These are phyloP conservation scores for Drosophila austrosaltans DNA, from an alignment of 2,888 invertebrate species.

Conservation along the genomic window DNA sequence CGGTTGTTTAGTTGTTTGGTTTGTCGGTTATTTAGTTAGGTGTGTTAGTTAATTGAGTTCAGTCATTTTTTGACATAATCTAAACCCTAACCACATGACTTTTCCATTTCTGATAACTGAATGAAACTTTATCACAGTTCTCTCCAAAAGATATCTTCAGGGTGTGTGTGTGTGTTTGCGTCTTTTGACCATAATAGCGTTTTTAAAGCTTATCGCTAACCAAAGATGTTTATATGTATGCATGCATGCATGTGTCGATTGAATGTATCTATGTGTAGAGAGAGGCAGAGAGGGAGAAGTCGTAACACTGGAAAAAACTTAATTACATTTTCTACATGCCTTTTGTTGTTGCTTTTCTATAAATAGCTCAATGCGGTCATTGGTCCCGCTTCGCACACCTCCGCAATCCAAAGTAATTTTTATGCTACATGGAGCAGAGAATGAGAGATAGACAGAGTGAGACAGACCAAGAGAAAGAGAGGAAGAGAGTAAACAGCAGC, in stretches of 20 bases:
- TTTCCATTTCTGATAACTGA: constrained; percentile 40
- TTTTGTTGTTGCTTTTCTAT: constrained; percentile 56
- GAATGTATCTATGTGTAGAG: constrained; percentile 15
- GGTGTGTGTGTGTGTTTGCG: constrained; percentile 18
- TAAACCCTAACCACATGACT: constrained; percentile 52
- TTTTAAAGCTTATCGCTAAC: constrained; percentile 1
- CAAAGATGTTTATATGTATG: constrained; percentile 9
- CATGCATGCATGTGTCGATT: background rate
- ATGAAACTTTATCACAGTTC: constrained; percentile 44
- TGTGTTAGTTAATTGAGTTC: constrained; percentile 31
- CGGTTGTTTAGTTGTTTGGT: constrained; percentile 1
- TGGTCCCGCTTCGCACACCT: constrained; percentile 61
- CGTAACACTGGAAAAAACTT: constrained; percentile 55
- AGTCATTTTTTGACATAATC: constrained; percentile 21
- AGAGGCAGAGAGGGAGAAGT: constrained; percentile 11
- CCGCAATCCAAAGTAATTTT: constrained; percentile 51
- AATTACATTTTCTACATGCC: constrained; percentile 69
- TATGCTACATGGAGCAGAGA: constrained; percentile 57
- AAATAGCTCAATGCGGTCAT: constrained; percentile 76
- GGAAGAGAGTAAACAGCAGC: background rate
- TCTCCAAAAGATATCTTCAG: constrained; percentile 34
- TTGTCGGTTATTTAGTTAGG: background rate
- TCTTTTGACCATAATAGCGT: too few relatives aligned
- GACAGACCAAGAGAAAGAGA: constrained; percentile 1
- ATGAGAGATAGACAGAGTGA: constrained; percentile 10